Percentiles rank a stretch among this genome's conserved stretches.
Evolutionary conservation across 2,888 invertebrate genomes (phyloP).

Genomic region (Pachymerium ferrugineum): DNA sequence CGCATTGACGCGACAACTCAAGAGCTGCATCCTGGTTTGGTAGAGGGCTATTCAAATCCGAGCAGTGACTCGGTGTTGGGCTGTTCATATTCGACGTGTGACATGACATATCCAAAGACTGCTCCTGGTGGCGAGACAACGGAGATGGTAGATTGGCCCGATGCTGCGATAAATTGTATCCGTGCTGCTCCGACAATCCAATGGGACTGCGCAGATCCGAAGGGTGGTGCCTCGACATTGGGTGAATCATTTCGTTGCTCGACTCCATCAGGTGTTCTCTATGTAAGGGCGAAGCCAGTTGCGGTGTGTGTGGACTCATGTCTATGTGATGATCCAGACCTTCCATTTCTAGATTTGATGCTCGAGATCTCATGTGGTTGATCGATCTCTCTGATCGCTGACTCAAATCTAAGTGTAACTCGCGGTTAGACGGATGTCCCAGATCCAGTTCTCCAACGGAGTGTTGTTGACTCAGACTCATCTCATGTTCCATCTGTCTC

Average conservation of each 20-base stretch:
- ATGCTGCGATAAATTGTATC: conserved; percentile 21
- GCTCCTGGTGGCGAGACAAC: not conserved
- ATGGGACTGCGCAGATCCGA: not conserved
- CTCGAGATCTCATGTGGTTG: not conserved
- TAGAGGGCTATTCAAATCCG: conserved; percentile 14
- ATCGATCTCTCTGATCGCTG: not conserved
- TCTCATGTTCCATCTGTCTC: conserved; percentile 20
- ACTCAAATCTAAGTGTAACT: conserved; percentile 2
- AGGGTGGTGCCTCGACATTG: not conserved
- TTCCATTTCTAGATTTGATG: not conserved
- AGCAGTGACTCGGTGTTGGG: conserved; percentile 23
- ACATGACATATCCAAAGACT: conserved; percentile 28
- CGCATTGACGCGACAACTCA: conserved; percentile 28
- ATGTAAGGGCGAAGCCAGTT: not conserved
- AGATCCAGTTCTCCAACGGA: not conserved
- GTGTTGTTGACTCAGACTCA: not conserved
- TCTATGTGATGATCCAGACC: not conserved
- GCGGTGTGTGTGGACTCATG: conserved; percentile 20
- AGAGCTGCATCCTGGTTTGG: not conserved
- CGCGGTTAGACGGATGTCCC: not conserved
- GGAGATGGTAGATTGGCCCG: not conserved
- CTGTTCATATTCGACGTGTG: conserved; percentile 25
- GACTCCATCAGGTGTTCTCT: conserved; percentile 27
- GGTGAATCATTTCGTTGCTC: not conserved
- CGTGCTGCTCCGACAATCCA: not conserved